Percentiles rank a stretch among this genome's conserved stretches.
Conservation (phyloP, 2,797 vertebrate species). For the Neosilurus mollespiculum region DNA sequence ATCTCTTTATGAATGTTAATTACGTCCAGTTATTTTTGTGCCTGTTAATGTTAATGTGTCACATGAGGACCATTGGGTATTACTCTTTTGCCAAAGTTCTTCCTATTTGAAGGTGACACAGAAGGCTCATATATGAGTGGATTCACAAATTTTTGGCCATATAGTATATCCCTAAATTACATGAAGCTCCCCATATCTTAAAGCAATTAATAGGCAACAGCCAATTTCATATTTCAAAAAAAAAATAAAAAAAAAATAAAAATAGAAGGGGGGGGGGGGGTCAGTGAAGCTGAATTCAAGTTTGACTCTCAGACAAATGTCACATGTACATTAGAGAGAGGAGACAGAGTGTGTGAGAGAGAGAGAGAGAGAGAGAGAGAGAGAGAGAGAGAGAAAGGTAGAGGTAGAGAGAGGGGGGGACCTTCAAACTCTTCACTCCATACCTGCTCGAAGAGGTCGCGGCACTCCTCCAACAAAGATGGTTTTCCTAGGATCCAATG, state of each 20-base stretch:
- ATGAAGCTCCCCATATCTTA: not conserved
- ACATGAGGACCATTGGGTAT: too few relatives aligned
- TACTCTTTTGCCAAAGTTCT: too few relatives aligned
- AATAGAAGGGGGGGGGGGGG: too few relatives aligned
- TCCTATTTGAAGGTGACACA: too few relatives aligned
- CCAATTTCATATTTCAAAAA: not conserved
- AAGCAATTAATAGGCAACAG: not conserved
- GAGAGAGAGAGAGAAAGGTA: too few relatives aligned
- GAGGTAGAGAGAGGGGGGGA: too few relatives aligned
- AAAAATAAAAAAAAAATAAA: too few relatives aligned
- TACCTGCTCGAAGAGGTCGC: slow-evolving; percentile 96
- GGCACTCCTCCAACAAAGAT: slow-evolving; percentile 99
- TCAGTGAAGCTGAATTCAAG: not conserved
- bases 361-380: too few relatives aligned
- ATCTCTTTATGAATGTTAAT: too few relatives aligned
- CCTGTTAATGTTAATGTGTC: too few relatives aligned
- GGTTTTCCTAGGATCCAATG: slow-evolving; percentile 96
- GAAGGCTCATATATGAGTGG: not conserved
- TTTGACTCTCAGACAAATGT: not conserved
- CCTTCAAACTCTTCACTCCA: not conserved
- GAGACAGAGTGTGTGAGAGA: too few relatives aligned
- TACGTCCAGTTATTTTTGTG: too few relatives aligned
- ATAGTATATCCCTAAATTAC: not conserved
- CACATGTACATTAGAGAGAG: not conserved
- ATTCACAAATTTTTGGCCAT: not conserved